Conservation (phyloP, 2,113 vertebrate genomes). For the Pygoscelis antarcticus region DNA sequence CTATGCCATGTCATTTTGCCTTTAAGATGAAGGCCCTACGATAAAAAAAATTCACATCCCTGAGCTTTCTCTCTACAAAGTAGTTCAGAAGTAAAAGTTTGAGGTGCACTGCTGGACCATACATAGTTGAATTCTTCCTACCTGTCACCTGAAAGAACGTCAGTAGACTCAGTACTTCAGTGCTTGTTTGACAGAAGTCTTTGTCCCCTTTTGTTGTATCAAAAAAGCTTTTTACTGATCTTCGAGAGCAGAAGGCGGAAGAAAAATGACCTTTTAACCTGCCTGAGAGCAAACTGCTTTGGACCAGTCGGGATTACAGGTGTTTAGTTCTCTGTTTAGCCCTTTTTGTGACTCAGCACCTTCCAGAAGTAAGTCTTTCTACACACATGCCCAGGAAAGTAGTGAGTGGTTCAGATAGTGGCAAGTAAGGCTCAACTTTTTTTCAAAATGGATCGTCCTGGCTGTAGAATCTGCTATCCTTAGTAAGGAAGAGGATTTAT, state of each 20-base stretch:
- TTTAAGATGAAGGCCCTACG: neutral
- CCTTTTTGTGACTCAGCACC: neutral
- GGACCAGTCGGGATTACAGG: neutral
- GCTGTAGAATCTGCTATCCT: neutral
- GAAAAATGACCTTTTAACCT: neutral
- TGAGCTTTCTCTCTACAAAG: neutral
- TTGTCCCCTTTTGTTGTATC: neutral
- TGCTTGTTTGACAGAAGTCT: neutral
- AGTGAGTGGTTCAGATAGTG: neutral
- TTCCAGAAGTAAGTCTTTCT: neutral
- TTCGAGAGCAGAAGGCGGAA: neutral
- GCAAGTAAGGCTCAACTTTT: neutral
- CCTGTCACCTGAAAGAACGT: neutral
- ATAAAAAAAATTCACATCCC: neutral
- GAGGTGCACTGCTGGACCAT: neutral
- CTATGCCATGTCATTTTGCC: neutral
- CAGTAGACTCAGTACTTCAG: neutral
- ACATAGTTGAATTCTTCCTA: neutral
- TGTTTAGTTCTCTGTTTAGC: neutral
- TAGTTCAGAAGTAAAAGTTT: neutral
- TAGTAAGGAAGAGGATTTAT: neutral
- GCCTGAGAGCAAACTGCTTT: neutral
- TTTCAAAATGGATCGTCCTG: neutral
- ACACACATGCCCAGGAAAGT: neutral
- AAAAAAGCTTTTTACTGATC: neutral